Evolutionary conservation across 2,113 vertebrate genomes (phyloP).

Genomic region (Hippocampus abdominalis): DNA sequence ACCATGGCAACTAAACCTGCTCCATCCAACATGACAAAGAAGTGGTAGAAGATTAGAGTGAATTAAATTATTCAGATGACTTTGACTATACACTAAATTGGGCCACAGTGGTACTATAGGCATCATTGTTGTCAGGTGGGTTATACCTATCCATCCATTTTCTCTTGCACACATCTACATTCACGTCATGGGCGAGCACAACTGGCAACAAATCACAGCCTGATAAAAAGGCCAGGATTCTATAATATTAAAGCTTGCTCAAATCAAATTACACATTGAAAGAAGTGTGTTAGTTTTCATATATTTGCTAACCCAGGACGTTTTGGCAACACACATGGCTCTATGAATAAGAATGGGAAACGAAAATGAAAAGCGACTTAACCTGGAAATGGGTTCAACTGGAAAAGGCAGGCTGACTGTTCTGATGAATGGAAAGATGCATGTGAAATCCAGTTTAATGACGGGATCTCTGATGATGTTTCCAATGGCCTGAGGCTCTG

Average conservation of each 20-base stretch:
- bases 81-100: not conserved
- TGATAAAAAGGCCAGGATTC: not conserved
- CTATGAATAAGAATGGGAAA: not conserved
- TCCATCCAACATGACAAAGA: not conserved
- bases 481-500: conserved; percentile 45
- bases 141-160: not conserved
- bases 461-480: conserved; percentile 65
- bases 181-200: too few species aligned
- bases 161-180: not conserved
- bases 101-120: not conserved
- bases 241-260: not conserved
- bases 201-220: not conserved
- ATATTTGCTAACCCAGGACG: not conserved
- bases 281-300: not conserved
- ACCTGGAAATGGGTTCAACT: conserved; percentile 61
- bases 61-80: not conserved
- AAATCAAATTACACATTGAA: not conserved
- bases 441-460: conserved; percentile 65
- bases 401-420: conserved; percentile 62
- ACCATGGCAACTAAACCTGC: not conserved
- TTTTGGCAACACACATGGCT: not conserved
- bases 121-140: not conserved
- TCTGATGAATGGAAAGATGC: conserved; percentile 64
- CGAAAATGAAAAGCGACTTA: not conserved
- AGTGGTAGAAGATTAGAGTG: not conserved